Conservation (phyloP, 2,113 vertebrate genomes). For the Desmodus rotundus region DNA sequence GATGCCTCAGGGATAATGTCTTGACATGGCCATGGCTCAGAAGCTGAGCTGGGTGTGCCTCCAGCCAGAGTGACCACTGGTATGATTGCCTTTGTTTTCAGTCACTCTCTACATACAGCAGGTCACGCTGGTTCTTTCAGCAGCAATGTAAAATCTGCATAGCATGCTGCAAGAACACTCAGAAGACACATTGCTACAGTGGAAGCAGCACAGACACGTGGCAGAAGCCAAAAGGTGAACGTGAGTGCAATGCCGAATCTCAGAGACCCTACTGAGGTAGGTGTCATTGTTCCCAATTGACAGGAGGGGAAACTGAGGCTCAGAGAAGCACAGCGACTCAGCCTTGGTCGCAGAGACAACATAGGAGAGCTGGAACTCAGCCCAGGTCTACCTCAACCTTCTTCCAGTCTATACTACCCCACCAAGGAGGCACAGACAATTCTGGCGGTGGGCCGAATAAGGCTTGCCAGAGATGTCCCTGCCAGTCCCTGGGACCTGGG, state of each 20-base stretch:
- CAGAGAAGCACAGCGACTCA: neutral
- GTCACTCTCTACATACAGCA: neutral
- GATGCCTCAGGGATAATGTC: neutral
- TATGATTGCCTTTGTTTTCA: neutral
- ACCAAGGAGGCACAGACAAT: neutral
- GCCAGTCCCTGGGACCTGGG: neutral
- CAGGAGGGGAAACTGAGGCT: neutral
- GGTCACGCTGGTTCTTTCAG: neutral
- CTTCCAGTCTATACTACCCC: neutral
- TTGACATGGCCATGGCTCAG: neutral
- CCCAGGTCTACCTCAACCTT: neutral
- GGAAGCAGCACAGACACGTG: neutral
- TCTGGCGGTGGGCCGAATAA: neutral
- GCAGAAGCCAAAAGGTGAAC: neutral
- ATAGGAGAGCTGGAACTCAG: neutral
- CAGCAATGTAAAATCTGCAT: neutral
- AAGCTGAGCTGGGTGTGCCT: neutral
- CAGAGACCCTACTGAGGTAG: neutral
- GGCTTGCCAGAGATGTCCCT: neutral
- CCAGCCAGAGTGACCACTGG: neutral
- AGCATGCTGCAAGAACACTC: neutral
- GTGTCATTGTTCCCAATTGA: neutral
- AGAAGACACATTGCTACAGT: neutral
- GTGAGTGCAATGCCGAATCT: neutral
- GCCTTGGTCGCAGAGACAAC: neutral